Conservation (phyloP, 2,797 vertebrate species). For the Neosalanx taihuensis region DNA sequence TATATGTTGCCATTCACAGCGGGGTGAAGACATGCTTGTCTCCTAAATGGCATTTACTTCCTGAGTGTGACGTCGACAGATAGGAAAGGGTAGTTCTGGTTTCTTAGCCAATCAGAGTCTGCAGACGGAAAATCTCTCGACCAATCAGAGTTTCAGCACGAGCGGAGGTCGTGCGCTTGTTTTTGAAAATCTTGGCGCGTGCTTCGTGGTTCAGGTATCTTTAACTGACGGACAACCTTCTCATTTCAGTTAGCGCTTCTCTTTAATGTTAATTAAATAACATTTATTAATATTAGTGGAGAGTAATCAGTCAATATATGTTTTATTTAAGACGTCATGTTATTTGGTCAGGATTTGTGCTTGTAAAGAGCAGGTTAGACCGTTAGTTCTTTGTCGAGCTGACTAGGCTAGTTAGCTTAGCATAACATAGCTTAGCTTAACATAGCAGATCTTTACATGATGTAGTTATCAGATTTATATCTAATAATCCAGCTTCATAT, state of each 20-base stretch:
- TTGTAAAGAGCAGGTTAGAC: too few species aligned
- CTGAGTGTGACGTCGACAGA: not conserved
- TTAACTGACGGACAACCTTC: not conserved
- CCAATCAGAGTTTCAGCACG: conserved; percentile 59
- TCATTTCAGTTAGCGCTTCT: not conserved
- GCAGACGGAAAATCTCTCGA: not conserved
- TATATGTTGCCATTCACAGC: not conserved
- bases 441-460: not conserved
- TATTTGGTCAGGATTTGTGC: too few species aligned
- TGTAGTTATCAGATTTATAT: not conserved
- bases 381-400: too few species aligned
- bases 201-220: not conserved
- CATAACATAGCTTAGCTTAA: not conserved
- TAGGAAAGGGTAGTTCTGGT: not conserved
- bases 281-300: too few species aligned
- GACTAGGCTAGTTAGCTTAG: not conserved
- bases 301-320: too few species aligned
- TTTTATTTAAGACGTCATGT: too few species aligned
- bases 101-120: not conserved
- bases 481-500: not conserved
- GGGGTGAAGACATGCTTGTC: not conserved
- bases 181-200: conserved; percentile 78
- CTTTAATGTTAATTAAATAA: too few species aligned
- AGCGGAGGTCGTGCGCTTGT: conserved; percentile 43
- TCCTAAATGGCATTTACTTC: not conserved